Evolutionary conservation across 2,888 invertebrate species (phyloP).

Genomic region (Tridacna crocea): DNA sequence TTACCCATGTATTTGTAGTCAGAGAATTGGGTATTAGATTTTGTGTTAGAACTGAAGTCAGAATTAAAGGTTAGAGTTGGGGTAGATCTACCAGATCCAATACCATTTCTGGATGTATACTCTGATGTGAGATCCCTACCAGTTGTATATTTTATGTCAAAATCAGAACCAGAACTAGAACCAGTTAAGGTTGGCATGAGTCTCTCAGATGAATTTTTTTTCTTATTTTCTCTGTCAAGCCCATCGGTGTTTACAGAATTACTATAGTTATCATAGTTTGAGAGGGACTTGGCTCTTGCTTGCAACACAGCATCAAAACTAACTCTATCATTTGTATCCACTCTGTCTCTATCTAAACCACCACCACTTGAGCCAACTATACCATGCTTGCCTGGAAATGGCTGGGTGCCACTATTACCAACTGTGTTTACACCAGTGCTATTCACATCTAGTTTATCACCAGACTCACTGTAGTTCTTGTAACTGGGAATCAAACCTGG

Average conservation of each 20-base stretch:
- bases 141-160: constrained; percentile 15
- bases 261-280: constrained; percentile 15
- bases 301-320: constrained; percentile 43
- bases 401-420: constrained; percentile 19
- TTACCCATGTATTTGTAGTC: constrained; percentile 45
- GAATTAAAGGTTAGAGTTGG: constrained; percentile 39
- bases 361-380: constrained; percentile 33
- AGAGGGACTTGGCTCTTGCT: constrained; percentile 37
- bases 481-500: constrained; percentile 52
- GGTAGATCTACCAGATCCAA: constrained; percentile 48
- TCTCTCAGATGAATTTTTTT: constrained; percentile 39
- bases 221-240: constrained; percentile 26
- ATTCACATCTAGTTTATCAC: constrained; percentile 50
- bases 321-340: constrained; percentile 13
- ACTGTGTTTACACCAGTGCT: constrained; percentile 27
- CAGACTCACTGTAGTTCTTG: constrained; percentile 44
- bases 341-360: constrained; percentile 21
- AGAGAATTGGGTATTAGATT: constrained; percentile 36
- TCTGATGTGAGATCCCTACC: constrained; percentile 28
- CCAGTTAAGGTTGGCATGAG: constrained; percentile 46
- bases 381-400: constrained; percentile 45
- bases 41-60: constrained; percentile 37
- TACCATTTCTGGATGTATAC: constrained; percentile 11
- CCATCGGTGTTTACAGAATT: constrained; percentile 14
- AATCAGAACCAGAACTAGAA: constrained; percentile 32